Evolutionary conservation across 2,888 invertebrate species (phyloP), one percentile per base, ranked within the genome.

Genomic region (Priocnemis perturbator): DNA sequence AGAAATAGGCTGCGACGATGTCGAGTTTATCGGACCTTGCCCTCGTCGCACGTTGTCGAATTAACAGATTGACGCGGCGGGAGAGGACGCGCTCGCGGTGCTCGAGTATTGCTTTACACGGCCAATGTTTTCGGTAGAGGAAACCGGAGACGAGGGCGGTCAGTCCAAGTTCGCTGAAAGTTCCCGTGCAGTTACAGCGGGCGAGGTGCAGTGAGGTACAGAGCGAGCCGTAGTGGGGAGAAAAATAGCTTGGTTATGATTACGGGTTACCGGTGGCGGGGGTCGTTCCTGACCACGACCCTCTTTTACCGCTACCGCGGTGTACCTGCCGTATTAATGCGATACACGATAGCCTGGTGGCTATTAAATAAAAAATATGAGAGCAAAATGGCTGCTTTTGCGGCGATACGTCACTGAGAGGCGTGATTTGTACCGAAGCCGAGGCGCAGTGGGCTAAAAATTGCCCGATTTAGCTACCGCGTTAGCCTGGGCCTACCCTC

Each of bases 311-410:
- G 76, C 78, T 76, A 78, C 76, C 71, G 74, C 72, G 75, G 71
- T 68, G 79, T 70, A 73, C 76, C 80, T 73, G 72, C 74, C 69
- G 79, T 80, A 80, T 80, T 80, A 80, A 80, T 80, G 80, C 79
- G 80, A 78, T 80, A 77, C 79, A 80, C 80, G 80, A 80, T 80
- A 76, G 76, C 79, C 80, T 72, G 80, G 71, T 71, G 78, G 79
- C 79, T 78, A 80, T 80, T 79, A 80, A 79, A 79, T 78, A 78
- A 80, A 80, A 80, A 80, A 80, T 80, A 80, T 74, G 78, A 78
- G 80, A 79, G 78, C 78, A 79, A 80, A 79, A 79, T 79, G 79
- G 78, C 78, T 74, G 78, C 78, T 78, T 78, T 78, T 67, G 76
- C 75, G 71, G 79, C 79, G 77, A 79, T 79, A 79, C 79, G 79